Evolutionary conservation across 2,888 invertebrate species (phyloP).

Genomic region (Dryobota labecula): DNA sequence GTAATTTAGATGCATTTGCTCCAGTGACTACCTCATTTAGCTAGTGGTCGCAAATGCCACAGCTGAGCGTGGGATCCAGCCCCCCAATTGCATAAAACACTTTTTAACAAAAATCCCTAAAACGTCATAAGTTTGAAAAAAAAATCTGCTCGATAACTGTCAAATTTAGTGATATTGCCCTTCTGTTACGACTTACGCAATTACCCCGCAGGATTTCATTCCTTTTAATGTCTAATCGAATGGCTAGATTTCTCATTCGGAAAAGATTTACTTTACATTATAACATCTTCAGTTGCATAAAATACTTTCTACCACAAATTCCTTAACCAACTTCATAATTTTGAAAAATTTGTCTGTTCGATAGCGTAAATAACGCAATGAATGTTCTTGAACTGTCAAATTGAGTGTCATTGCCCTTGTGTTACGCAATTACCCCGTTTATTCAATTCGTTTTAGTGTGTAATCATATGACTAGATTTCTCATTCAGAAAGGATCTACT

Average conservation of each 20-base stretch:
- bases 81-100: too few relatives aligned
- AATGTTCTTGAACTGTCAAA: background rate
- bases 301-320: too few relatives aligned
- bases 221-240: too few relatives aligned
- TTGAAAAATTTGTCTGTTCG: too few relatives aligned
- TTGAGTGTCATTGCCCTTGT: background rate
- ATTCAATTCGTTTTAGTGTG: too few relatives aligned
- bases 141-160: background rate
- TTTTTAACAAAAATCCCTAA: too few relatives aligned
- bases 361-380: too few relatives aligned
- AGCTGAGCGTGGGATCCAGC: background rate
- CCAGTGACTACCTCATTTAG: background rate
- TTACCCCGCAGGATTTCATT: too few relatives aligned
- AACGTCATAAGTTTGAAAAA: too few relatives aligned
- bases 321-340: too few relatives aligned
- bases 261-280: background rate
- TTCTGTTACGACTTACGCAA: too few relatives aligned
- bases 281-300: background rate
- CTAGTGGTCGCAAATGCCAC: background rate
- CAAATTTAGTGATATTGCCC: background rate
- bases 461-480: background rate
- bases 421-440: too few relatives aligned
- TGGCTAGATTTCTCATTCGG: background rate
- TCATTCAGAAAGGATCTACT: background rate
- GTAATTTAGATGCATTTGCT: slow-evolving; percentile 3